Evolutionary conservation across 2,797 vertebrate genomes (phyloP).

Genomic region (Protosalanx chinensis): DNA sequence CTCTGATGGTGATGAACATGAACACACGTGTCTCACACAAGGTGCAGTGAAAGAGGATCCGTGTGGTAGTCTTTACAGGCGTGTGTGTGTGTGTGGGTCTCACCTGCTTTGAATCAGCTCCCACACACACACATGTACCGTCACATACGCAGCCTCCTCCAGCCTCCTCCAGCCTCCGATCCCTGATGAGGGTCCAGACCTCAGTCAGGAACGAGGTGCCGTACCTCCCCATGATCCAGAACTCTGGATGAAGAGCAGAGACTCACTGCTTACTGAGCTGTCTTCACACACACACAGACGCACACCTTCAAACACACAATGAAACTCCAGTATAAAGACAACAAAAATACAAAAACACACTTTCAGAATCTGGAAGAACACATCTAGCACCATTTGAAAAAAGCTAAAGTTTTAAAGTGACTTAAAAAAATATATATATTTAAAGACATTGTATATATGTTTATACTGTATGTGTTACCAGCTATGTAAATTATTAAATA

Average conservation of each 20-base stretch:
- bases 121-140: not conserved
- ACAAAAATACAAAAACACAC: constrained; percentile 18
- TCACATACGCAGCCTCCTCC: not conserved
- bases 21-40: constrained; percentile 23
- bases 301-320: not conserved
- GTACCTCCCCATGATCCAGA: not conserved
- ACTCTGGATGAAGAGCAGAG: not conserved
- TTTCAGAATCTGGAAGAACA: not conserved
- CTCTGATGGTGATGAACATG: constrained; percentile 23
- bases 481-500: constrained; percentile 58
- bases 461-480: too few relatives aligned
- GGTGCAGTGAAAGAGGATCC: constrained; percentile 13
- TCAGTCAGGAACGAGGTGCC: not conserved
- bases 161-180: too few relatives aligned
- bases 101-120: constrained; percentile 21
- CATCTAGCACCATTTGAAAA: constrained; percentile 14
- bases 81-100: not conserved
- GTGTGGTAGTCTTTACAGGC: constrained; percentile 14
- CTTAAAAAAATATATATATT: not conserved
- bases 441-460: not conserved
- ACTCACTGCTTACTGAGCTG: constrained; percentile 14
- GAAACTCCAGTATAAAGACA: not conserved
- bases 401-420: not conserved
- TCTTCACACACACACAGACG: constrained; percentile 9
- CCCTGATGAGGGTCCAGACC: not conserved